Evolutionary conservation across 2,797 vertebrate species (phyloP), one percentile per base, ranked within the genome.

Genomic region (Saxicola maurus): DNA sequence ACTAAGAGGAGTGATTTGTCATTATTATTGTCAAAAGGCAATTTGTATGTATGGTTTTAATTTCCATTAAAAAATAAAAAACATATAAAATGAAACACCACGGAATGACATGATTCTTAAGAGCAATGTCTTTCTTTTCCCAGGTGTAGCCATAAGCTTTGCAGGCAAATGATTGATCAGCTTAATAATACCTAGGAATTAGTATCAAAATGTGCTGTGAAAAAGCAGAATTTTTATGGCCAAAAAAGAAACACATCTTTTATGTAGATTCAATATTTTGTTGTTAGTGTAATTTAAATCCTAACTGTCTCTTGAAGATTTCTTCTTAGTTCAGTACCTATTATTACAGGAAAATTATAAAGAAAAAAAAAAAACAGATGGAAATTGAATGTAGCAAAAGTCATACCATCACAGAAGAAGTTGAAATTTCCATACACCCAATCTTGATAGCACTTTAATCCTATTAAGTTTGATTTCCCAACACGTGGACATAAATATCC

Each of bases 111-210:
- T 24, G 14, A 48, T 53, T 64, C 42, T 81, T 84, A 45, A 48
- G 23, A 27, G 11, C 16, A 78, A 35, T 19, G 5, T 33, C 19
- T 75, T 67, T n/a, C 17, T 86, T 86, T 86, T 82, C n/a, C 56
- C 20, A 89, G 27, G n/a, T 74, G 11, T 45, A n/a, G 5, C 14
- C 28, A 6, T 45, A 82, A 86, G 28, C 30, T 49, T 53, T 38
- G 9, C 33, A 92, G 53, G 35, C 16, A 82, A 79, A 72, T 75
- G 62, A 91, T 64, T 86, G 31, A 90, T 75, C 24, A 18, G 11
- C 23, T 88, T 78, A 86, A 84, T 91, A 86, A 75, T 23, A 65
- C 18, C 17, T 18, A 68, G 43, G 51, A 93, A 68, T 57, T 43
- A 46, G 5, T 65, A 86, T 59, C 18, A 83, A 86, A 86, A 64